Conservation (phyloP, 2,113 vertebrate species). For the Oxyruncus cristatus region DNA sequence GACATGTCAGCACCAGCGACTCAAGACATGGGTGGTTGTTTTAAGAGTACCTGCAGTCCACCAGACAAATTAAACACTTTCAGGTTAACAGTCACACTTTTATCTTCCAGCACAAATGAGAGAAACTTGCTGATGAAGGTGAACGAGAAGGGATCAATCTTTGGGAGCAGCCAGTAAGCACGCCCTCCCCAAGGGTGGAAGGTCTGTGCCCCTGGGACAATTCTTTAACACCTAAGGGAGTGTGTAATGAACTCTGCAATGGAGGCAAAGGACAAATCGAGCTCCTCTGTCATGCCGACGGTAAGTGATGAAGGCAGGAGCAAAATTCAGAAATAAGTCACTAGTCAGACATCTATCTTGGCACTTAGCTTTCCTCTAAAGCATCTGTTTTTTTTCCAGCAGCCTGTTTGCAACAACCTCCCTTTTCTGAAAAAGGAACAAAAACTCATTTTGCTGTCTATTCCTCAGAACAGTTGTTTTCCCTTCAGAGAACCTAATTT, state of each 20-base stretch:
- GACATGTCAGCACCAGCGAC: background rate
- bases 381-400: background rate
- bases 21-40: background rate
- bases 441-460: background rate
- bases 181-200: fast-evolving
- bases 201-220: background rate
- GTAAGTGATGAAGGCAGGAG: background rate
- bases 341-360: background rate
- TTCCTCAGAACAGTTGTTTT: background rate
- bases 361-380: background rate
- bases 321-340: background rate
- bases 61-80: background rate
- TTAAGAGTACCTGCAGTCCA: background rate
- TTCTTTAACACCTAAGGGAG: background rate
- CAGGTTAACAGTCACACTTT: background rate
- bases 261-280: background rate
- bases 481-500: background rate
- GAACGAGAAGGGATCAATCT: background rate
- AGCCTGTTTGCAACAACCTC: background rate
- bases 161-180: background rate
- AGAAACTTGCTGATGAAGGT: background rate
- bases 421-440: background rate
- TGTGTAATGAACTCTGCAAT: background rate
- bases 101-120: background rate
- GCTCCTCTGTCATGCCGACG: background rate